phyloP scores from a whole-genome alignment of 2,888 invertebrate genomes.

The Trachelus iudaicus region DNA sequence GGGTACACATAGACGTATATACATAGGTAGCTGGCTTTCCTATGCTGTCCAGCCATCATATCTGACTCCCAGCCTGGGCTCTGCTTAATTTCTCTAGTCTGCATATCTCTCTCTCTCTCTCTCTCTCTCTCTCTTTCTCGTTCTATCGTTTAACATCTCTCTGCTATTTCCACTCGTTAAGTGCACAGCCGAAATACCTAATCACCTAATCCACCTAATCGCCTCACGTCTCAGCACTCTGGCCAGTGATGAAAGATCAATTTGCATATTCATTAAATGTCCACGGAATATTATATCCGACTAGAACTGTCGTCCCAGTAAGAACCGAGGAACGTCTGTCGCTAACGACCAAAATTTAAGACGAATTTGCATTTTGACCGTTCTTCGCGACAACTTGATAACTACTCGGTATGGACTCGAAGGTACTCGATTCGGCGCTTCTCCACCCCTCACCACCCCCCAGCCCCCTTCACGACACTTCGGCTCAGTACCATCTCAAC shows the following conservation, averaged over 20 bases:
- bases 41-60: too few species aligned
- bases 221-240: too few species aligned
- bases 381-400: constrained; percentile 49
- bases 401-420: constrained; percentile 37
- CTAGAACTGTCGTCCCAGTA: constrained; percentile 10
- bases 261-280: constrained; percentile 63
- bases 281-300: background rate
- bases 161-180: too few species aligned
- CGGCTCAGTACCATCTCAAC: background rate
- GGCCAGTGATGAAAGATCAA: constrained; percentile 15
- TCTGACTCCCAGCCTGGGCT: too few species aligned
- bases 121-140: too few species aligned
- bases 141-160: too few species aligned
- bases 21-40: too few species aligned
- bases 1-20: too few species aligned
- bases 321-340: constrained; percentile 42
- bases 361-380: constrained; percentile 60
- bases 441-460: constrained; percentile 3
- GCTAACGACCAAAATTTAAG: constrained; percentile 59
- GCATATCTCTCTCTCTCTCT: too few species aligned
- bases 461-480: constrained; percentile 14
- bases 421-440: constrained; percentile 19
- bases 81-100: too few species aligned
- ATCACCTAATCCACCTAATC: too few species aligned
- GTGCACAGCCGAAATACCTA: too few species aligned